Evolutionary conservation across 2,888 invertebrate species (phyloP).

Genomic region (Spisula solida): DNA sequence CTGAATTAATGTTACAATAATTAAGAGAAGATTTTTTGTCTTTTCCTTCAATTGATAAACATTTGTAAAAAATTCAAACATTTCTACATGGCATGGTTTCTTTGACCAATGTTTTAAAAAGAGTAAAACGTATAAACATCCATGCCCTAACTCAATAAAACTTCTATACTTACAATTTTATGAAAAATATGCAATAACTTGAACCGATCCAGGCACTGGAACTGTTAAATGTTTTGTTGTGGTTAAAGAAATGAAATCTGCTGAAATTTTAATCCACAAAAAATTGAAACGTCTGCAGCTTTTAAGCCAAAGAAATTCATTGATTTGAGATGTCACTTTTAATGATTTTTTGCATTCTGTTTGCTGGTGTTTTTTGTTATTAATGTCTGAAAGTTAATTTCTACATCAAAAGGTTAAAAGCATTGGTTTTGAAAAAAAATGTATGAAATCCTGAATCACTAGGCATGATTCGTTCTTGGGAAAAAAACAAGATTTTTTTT

Average conservation of each 20-base stretch:
- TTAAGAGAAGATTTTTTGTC: too few species aligned
- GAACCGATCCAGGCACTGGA: too few species aligned
- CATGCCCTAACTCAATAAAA: too few species aligned
- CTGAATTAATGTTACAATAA: too few species aligned
- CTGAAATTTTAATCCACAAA: background rate
- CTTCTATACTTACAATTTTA: too few species aligned
- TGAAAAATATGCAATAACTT: too few species aligned
- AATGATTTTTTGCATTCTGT: background rate
- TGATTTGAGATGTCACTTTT: background rate
- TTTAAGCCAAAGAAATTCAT: background rate
- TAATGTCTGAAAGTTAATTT: background rate
- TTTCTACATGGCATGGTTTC: too few species aligned
- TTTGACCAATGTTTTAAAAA: too few species aligned
- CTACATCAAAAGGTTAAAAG: constrained; percentile 16
- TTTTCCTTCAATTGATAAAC: too few species aligned
- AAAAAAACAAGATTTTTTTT: background rate
- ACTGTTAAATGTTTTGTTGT: background rate
- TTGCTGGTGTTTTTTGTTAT: background rate
- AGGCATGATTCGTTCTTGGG: background rate
- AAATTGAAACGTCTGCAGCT: background rate
- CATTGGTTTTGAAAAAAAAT: constrained; percentile 20
- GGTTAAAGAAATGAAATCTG: background rate
- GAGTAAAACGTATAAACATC: too few species aligned
- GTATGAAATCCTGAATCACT: background rate
- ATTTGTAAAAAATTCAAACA: too few species aligned